phyloP scores from a whole-genome alignment of 2,797 vertebrate genomes.

The Rousettus madagascariensis region DNA sequence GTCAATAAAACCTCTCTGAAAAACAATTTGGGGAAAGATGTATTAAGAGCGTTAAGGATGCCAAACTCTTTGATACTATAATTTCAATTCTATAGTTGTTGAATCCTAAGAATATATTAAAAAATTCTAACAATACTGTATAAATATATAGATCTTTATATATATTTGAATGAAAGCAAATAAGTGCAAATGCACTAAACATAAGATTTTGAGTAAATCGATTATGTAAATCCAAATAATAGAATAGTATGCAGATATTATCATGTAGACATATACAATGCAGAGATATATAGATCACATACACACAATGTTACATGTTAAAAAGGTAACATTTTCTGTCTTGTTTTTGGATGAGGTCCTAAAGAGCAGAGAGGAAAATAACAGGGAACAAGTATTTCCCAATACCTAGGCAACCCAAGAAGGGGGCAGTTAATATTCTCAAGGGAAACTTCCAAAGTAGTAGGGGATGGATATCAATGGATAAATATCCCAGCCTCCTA shows the following conservation, averaged over 20 bases:
- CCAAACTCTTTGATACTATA: neutral
- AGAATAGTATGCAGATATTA: neutral
- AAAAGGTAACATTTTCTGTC: neutral
- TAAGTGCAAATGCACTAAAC: neutral
- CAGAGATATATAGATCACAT: neutral
- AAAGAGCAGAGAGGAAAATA: neutral
- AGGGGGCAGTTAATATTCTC: neutral
- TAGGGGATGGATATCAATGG: neutral
- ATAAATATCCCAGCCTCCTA: neutral
- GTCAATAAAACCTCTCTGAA: conserved; percentile 42
- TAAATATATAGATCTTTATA: neutral
- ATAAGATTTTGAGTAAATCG: neutral
- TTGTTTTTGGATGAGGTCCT: neutral
- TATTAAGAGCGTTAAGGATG: neutral
- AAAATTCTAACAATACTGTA: neutral
- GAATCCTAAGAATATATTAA: neutral
- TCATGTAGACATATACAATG: neutral
- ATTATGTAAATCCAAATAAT: conserved; percentile 30
- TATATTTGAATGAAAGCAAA: neutral
- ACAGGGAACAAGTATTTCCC: neutral
- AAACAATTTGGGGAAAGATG: neutral
- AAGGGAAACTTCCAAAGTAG: neutral
- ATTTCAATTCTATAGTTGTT: neutral
- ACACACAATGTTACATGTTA: neutral
- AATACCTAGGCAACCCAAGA: neutral